Evolutionary conservation across 2,888 invertebrate genomes (phyloP).

Genomic region (Dynastes grantii): DNA sequence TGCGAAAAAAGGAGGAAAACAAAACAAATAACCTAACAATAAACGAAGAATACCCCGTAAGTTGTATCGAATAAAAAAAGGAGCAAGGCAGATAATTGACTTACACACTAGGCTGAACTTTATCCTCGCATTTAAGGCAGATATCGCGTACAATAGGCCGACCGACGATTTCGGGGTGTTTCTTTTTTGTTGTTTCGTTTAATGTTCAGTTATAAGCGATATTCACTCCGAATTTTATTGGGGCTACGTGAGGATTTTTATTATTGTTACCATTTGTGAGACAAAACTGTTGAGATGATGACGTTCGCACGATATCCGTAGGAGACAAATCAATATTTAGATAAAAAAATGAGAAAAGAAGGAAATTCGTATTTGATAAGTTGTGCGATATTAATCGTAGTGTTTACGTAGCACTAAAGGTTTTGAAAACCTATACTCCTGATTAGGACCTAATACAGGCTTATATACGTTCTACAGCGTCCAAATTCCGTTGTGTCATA

Average conservation of each 20-base stretch:
- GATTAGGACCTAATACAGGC: too few species aligned
- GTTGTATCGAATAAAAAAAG: conserved; percentile 44
- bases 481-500: too few species aligned
- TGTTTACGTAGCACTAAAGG: too few species aligned
- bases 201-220: conserved; percentile 42
- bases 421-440: too few species aligned
- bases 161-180: conserved; percentile 33
- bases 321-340: neutral
- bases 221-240: conserved; percentile 44
- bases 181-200: conserved; percentile 35
- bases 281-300: conserved; percentile 19
- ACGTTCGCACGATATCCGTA: conserved; percentile 6
- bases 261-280: conserved; percentile 24
- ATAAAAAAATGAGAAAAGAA: neutral
- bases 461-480: too few species aligned
- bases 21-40: conserved; percentile 38
- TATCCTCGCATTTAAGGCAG: conserved; percentile 45
- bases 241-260: conserved; percentile 40
- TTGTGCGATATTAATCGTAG: too few species aligned
- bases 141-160: conserved; percentile 39
- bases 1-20: conserved; percentile 17
- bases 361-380: neutral
- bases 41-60: conserved; percentile 29
- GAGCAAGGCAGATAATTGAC: conserved; percentile 41
- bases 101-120: conserved; percentile 47